Percentiles rank a stretch among this genome's conserved stretches.
These are phyloP conservation scores for Andricus curvator DNA, from an alignment of 2,888 invertebrate genomes.

Conservation along the genomic window DNA sequence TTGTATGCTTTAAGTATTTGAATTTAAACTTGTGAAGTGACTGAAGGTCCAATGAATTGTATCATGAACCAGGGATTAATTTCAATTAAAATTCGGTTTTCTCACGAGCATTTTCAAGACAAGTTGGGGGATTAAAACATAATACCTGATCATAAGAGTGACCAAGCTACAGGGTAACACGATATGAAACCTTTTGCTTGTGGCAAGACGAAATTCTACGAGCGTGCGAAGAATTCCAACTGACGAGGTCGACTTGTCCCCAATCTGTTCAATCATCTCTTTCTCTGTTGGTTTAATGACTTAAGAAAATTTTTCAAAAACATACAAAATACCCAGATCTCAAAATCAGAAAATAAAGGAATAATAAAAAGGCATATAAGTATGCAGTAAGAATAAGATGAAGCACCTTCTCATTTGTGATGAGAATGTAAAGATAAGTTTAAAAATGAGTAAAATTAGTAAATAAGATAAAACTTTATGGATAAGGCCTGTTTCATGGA, in stretches of 20 bases:
- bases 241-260: conserved; percentile 22
- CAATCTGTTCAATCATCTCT: conserved; percentile 4
- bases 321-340: not conserved
- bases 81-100: conserved; percentile 5
- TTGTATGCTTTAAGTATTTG: too few species aligned
- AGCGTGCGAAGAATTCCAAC: conserved; percentile 42
- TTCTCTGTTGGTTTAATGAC: not conserved
- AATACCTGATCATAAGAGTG: conserved; percentile 37
- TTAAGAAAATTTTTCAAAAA: not conserved
- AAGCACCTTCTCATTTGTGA: not conserved
- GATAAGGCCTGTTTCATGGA: conserved; percentile 57
- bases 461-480: not conserved
- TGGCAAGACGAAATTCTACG: conserved; percentile 38
- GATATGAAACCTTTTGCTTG: conserved; percentile 40
- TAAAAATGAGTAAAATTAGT: not conserved
- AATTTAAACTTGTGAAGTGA: too few species aligned
- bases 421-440: not conserved
- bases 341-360: conserved; percentile 2
- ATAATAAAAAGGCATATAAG: not conserved
- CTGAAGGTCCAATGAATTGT: too few species aligned
- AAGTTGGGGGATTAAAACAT: conserved; percentile 31
- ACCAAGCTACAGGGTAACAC: conserved; percentile 30
- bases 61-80: not conserved
- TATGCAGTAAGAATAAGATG: not conserved
- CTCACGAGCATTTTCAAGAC: conserved; percentile 36